These are phyloP conservation scores for Anoplius nigerrimus DNA, from an alignment of 2,888 invertebrate species.

Conservation along the genomic window DNA sequence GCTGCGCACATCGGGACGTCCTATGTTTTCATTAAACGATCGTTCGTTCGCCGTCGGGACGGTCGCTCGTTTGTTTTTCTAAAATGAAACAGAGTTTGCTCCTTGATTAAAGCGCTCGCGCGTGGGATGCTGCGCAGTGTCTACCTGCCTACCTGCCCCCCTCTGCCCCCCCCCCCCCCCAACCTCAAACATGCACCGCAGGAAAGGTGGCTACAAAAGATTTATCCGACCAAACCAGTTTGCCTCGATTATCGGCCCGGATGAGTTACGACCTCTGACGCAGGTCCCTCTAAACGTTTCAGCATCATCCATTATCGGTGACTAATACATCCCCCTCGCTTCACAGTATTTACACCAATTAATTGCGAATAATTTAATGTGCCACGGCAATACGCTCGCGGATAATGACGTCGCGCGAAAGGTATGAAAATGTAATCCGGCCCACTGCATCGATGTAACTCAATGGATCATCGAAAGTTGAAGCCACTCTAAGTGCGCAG, in stretches of 20 bases:
- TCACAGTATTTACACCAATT: slow-evolving; percentile 36
- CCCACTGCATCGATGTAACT: too few species aligned
- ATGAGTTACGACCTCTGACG: slow-evolving; percentile 36
- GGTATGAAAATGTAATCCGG: too few species aligned
- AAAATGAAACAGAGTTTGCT: slow-evolving; percentile 22
- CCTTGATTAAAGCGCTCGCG: slow-evolving; percentile 19
- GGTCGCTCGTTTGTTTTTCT: neutral
- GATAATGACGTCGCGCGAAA: too few species aligned
- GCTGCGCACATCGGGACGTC: neutral
- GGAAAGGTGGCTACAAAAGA: slow-evolving; percentile 37
- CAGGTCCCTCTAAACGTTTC: slow-evolving; percentile 35
- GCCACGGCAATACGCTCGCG: neutral
- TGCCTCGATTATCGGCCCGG: slow-evolving; percentile 34
- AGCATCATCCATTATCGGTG: slow-evolving; percentile 25
- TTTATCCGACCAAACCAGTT: slow-evolving; percentile 46
- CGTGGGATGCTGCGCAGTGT: slow-evolving; percentile 35
- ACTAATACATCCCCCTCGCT: slow-evolving; percentile 34
- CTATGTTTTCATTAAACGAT: too few species aligned
- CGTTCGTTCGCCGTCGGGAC: too few species aligned
- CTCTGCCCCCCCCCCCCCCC: too few species aligned
- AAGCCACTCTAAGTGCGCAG: too few species aligned
- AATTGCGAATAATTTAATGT: slow-evolving; percentile 35
- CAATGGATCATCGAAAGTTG: too few species aligned
- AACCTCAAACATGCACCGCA: slow-evolving; percentile 11
- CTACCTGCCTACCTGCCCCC: too few species aligned